Evolutionary conservation across 1,140 invertebrate species (phyloP).

Genomic region (Aphidius ervi): DNA sequence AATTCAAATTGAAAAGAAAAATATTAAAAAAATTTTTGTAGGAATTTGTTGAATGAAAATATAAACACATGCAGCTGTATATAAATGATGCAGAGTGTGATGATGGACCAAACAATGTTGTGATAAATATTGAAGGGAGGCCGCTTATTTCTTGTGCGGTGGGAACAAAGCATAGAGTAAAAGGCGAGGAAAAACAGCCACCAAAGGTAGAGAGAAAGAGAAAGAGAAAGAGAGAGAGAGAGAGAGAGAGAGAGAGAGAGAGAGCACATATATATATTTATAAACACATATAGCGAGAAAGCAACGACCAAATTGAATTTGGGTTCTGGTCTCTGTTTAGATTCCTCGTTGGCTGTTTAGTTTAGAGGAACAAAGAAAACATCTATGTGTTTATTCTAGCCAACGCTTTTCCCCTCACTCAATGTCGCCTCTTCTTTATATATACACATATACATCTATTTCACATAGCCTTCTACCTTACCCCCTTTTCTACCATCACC

Average conservation of each 20-base stretch:
- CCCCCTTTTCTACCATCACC: constrained; percentile 19
- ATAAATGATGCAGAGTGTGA: no score
- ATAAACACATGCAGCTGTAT: no score
- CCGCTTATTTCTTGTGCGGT: no score
- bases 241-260: constrained; percentile 28
- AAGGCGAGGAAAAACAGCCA: constrained; percentile 27
- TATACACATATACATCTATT: constrained; percentile 17
- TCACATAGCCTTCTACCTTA: constrained; percentile 23
- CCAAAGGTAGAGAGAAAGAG: constrained; percentile 47
- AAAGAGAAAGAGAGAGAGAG: not conserved
- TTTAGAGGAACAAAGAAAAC: constrained; percentile 62
- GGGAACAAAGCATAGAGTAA: no score
- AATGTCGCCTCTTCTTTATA: constrained; percentile 16
- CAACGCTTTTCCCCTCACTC: constrained; percentile 45
- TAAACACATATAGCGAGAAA: constrained; percentile 29
- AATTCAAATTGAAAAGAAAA: no score
- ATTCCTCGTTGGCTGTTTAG: constrained; percentile 60
- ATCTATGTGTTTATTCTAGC: constrained; percentile 61
- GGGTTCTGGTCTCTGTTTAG: constrained; percentile 58
- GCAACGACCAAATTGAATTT: constrained; percentile 57
- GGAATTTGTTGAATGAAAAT: no score
- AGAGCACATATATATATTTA: not conserved
- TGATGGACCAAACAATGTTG: no score
- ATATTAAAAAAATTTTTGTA: no score
- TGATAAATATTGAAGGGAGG: no score